Conservation (phyloP, 2,797 vertebrate species). For the Gymnothorax reevesii region DNA sequence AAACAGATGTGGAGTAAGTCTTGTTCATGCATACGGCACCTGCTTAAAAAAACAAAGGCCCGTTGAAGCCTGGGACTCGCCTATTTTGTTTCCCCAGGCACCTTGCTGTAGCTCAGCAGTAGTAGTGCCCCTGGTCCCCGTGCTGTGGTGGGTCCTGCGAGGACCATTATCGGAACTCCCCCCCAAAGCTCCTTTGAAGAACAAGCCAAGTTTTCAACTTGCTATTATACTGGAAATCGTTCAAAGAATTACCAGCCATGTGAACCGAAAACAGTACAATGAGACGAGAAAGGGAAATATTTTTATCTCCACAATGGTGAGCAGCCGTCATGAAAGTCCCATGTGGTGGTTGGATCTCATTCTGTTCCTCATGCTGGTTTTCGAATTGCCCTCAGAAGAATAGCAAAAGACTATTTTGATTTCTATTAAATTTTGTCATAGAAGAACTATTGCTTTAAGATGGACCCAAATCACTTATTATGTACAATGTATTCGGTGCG, state of each 20-base stretch:
- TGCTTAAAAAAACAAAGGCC: slow-evolving; percentile 72
- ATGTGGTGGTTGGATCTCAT: background rate
- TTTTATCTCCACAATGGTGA: slow-evolving; percentile 11
- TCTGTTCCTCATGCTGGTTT: background rate
- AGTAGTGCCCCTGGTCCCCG: slow-evolving; percentile 52
- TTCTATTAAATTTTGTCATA: background rate
- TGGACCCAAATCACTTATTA: background rate
- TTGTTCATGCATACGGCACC: slow-evolving; percentile 56
- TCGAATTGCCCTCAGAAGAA: background rate
- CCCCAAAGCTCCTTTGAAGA: slow-evolving; percentile 69
- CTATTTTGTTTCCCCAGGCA: slow-evolving; percentile 46
- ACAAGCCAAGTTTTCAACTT: slow-evolving; percentile 69
- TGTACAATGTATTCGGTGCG: background rate
- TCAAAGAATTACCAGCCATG: slow-evolving; percentile 50
- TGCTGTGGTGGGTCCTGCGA: slow-evolving; percentile 73
- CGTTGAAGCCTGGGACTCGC: slow-evolving; percentile 38
- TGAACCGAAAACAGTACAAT: slow-evolving; percentile 20
- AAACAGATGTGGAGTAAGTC: slow-evolving; percentile 72
- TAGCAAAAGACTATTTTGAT: background rate
- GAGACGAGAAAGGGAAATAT: background rate
- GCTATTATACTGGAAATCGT: slow-evolving; percentile 65
- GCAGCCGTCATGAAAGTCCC: background rate
- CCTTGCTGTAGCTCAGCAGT: slow-evolving; percentile 53
- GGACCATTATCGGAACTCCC: slow-evolving; percentile 47
- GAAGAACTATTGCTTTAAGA: background rate